These are phyloP conservation scores for Halcyon smyrnensis DNA, from an alignment of 2,797 vertebrate species.

Conservation along the genomic window DNA sequence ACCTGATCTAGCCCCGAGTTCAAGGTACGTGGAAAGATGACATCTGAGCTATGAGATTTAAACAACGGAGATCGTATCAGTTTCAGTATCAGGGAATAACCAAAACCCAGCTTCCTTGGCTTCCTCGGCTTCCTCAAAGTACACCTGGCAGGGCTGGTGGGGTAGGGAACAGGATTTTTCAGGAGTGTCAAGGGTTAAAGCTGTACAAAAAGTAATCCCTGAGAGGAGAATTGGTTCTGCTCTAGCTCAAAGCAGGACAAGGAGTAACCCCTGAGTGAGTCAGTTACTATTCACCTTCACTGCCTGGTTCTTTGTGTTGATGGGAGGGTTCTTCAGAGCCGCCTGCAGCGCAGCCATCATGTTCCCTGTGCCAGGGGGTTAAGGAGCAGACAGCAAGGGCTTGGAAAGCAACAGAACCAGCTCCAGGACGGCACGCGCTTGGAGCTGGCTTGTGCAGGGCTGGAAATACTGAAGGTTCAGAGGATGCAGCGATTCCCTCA, in stretches of 20 bases:
- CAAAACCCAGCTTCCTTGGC: not conserved
- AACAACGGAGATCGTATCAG: rapidly evolving
- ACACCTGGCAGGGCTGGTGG: not conserved
- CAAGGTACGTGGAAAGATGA: not conserved
- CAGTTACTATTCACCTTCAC: slow-evolving; percentile 85
- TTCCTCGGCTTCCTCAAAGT: not conserved
- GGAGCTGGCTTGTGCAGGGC: not conserved
- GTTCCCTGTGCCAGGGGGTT: slow-evolving; percentile 88
- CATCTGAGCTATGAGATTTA: not conserved
- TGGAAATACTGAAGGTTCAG: not conserved
- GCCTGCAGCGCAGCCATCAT: slow-evolving; percentile 93
- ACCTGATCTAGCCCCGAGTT: not conserved
- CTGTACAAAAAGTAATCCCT: not conserved
- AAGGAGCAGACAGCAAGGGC: slow-evolving; percentile 74
- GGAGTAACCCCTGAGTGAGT: not conserved
- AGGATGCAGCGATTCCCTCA: not conserved
- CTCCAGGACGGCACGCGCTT: too few species aligned
- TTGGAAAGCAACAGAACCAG: not conserved
- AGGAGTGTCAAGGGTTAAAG: not conserved
- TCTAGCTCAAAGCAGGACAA: not conserved
- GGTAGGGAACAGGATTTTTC: not conserved
- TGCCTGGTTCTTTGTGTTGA: slow-evolving; percentile 97
- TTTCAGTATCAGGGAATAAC: not conserved
- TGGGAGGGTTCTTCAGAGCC: slow-evolving; percentile 96
- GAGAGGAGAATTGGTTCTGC: not conserved